These are phyloP conservation scores for Elephantulus edwardii DNA, from an alignment of 2,113 vertebrate species.

Conservation along the genomic window DNA sequence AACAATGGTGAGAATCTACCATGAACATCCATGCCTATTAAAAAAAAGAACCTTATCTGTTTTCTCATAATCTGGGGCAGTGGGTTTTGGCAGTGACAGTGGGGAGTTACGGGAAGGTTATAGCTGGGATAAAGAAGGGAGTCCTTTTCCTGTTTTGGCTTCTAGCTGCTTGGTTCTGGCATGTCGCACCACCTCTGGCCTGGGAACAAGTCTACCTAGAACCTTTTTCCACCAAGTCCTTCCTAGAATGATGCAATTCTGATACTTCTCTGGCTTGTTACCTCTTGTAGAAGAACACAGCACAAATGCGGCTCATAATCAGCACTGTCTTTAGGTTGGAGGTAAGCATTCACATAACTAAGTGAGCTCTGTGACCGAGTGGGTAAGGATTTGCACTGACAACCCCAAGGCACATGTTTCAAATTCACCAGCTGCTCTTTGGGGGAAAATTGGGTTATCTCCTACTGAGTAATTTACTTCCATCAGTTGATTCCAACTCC, in stretches of 20 bases:
- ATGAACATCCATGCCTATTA: neutral
- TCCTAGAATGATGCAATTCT: accelerated
- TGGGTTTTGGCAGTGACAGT: neutral
- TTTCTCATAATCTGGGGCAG: neutral
- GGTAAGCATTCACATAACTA: too few relatives aligned
- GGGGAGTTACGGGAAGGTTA: neutral
- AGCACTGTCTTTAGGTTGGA: neutral
- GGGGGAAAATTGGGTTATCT: too few relatives aligned
- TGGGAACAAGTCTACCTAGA: neutral
- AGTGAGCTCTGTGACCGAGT: too few relatives aligned
- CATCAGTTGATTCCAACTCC: too few relatives aligned
- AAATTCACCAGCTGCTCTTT: too few relatives aligned
- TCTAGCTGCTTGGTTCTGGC: neutral
- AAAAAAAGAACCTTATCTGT: neutral
- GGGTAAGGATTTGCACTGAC: too few relatives aligned
- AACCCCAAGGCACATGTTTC: too few relatives aligned
- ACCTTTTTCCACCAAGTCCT: too few relatives aligned
- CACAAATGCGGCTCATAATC: neutral
- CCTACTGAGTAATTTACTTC: too few relatives aligned
- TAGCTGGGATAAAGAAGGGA: neutral
- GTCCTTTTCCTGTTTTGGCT: neutral
- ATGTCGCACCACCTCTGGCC: too few relatives aligned
- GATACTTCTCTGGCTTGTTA: neutral
- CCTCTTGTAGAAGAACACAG: neutral
- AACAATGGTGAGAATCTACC: too few relatives aligned